A percentile compares a stretch with the other conserved stretches of the same genome.
These are phyloP conservation scores for Drosophila subobscura DNA, from an alignment of 1,140 invertebrate genomes.

Conservation along the genomic window DNA sequence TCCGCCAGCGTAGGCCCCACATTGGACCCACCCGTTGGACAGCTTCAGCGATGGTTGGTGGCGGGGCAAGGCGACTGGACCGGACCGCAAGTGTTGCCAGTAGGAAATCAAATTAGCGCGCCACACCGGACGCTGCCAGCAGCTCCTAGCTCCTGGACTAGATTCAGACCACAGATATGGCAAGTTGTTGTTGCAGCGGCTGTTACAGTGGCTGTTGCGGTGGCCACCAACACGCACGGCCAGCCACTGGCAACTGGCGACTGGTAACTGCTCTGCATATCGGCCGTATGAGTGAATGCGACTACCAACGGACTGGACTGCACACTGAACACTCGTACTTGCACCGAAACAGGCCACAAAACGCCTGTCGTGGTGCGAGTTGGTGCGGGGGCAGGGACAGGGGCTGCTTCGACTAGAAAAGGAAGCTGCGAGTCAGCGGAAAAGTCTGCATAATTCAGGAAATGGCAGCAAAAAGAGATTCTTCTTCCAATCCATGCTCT, in stretches of 20 bases:
- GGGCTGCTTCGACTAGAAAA: constrained; percentile 6
- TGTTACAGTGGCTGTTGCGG: constrained; percentile 23
- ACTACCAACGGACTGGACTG: constrained; percentile 28
- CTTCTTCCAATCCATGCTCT: constrained; percentile 34
- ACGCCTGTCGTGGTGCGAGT: not conserved
- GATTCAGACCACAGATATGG: constrained; percentile 50
- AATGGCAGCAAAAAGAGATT: constrained; percentile 32
- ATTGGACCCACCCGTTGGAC: constrained; percentile 6
- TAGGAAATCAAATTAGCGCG: constrained; percentile 78
- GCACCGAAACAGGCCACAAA: constrained; percentile 26
- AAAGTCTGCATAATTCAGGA: constrained; percentile 28
- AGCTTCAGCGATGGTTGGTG: constrained; percentile 24
- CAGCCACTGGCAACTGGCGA: constrained; percentile 1
- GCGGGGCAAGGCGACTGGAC: constrained; percentile 10
- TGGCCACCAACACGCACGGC: constrained; percentile 51
- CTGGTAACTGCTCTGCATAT: constrained; percentile 41
- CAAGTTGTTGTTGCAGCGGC: constrained; percentile 26
- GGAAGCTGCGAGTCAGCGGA: constrained; percentile 37
- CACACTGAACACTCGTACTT: not conserved
- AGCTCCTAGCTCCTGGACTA: constrained; percentile 32
- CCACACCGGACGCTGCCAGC: constrained; percentile 47
- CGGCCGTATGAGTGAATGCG: constrained; percentile 28
- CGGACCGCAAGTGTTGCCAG: constrained; percentile 69
- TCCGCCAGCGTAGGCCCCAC: constrained; percentile 32
- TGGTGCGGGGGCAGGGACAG: not conserved